Evolutionary conservation across 2,797 vertebrate genomes (phyloP).

Genomic region (Dryobates pubescens): DNA sequence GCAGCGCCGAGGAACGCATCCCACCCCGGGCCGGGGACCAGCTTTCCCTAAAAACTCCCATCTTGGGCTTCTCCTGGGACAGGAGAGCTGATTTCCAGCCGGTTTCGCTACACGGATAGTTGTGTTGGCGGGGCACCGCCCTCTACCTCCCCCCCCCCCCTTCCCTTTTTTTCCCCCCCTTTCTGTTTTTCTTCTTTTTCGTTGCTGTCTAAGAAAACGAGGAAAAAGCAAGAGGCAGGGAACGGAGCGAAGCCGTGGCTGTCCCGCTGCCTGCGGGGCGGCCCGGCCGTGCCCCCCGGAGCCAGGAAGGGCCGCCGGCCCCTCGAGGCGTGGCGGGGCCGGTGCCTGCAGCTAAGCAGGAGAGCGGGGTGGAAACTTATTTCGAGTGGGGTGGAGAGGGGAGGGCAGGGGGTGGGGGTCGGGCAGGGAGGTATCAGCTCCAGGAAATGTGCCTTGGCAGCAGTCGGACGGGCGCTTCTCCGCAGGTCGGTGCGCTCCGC

Average conservation of each 20-base stretch:
- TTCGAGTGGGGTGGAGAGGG: conserved; percentile 18
- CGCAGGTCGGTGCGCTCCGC: conserved; percentile 8
- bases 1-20: background rate
- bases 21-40: background rate
- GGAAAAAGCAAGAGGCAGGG: background rate
- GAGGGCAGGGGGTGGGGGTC: conserved; percentile 48
- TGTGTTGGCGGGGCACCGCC: background rate
- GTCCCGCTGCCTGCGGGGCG: background rate
- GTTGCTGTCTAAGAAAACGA: background rate
- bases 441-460: conserved; percentile 62
- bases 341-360: background rate
- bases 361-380: conserved; percentile 57
- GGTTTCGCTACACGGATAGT: background rate
- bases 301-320: background rate
- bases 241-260: background rate
- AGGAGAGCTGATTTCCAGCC: background rate
- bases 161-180: no score
- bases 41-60: background rate
- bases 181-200: background rate
- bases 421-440: conserved; percentile 60
- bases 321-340: conserved; percentile 37
- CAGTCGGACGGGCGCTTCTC: conserved; percentile 53
- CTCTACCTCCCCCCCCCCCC: background rate
- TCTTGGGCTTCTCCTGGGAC: background rate
- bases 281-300: background rate